Percentiles rank a stretch among this genome's conserved stretches.
phyloP scores from a whole-genome alignment of 2,797 vertebrate species.

The Cynodonichthys magdalenae region DNA sequence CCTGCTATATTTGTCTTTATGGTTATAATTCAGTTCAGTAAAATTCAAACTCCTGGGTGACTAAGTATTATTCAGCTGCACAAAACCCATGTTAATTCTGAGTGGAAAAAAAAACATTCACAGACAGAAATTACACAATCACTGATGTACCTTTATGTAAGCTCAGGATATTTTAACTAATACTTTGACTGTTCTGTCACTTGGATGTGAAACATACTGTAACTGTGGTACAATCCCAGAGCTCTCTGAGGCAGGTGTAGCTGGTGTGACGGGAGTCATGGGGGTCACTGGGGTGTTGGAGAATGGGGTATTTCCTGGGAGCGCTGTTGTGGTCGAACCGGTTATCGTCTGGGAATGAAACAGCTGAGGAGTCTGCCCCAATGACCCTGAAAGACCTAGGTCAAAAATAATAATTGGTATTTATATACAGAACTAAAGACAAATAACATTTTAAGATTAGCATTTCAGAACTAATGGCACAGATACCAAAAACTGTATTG shows the following conservation, averaged over 20 bases:
- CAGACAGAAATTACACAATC: no score
- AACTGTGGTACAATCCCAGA: slow-evolving; percentile 97
- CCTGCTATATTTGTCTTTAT: no score
- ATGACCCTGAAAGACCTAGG: slow-evolving; percentile 81
- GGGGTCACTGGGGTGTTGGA: slow-evolving; percentile 90
- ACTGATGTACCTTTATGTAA: no score
- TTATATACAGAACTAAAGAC: neutral
- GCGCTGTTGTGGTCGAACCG: slow-evolving; percentile 88
- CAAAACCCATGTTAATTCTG: no score
- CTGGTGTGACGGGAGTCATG: slow-evolving; percentile 96
- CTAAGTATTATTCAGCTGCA: no score
- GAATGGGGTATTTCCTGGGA: slow-evolving; percentile 93
- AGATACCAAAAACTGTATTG: neutral
- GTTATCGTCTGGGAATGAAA: slow-evolving; percentile 92
- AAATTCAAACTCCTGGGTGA: no score
- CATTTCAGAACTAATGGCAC: neutral
- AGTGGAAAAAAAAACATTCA: no score
- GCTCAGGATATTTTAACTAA: neutral
- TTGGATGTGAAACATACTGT: slow-evolving; percentile 85
- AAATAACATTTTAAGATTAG: neutral
- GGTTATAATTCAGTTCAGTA: no score
- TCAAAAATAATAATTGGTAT: neutral
- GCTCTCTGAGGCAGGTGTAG: slow-evolving; percentile 95
- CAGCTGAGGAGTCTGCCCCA: slow-evolving; percentile 93
- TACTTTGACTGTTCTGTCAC: neutral